Evolutionary conservation across 2,797 vertebrate genomes (phyloP).

Genomic region (Lepidocolaptes lacrymiger): DNA sequence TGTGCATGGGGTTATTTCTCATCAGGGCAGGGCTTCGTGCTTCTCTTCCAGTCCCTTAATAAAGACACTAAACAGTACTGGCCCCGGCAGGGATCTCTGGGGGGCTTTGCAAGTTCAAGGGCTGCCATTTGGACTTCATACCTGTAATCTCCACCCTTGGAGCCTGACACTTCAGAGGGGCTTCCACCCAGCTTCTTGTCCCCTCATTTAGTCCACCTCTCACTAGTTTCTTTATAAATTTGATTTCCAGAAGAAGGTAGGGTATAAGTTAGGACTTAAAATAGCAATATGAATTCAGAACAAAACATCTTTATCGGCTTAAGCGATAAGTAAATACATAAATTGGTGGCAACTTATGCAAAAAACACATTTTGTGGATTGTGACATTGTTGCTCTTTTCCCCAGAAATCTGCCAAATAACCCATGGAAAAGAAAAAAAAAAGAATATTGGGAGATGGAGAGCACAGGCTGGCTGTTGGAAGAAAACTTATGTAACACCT

Average conservation of each 20-base stretch:
- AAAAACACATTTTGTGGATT: background rate
- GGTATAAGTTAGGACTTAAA: background rate
- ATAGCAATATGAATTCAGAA: background rate
- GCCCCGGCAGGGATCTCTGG: background rate
- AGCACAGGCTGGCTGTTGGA: background rate
- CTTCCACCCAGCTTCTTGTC: background rate
- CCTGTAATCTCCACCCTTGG: background rate
- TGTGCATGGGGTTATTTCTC: background rate
- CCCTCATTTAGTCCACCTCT: background rate
- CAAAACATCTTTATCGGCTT: background rate
- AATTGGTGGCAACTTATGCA: background rate
- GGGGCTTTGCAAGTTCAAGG: background rate
- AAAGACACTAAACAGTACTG: background rate
- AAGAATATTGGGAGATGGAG: background rate
- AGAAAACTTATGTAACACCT: background rate
- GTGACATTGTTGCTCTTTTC: background rate
- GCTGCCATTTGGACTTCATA: background rate
- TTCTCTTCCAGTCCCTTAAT: background rate
- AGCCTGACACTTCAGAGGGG: background rate
- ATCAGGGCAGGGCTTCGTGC: background rate
- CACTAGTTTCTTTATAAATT: background rate
- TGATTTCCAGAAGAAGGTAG: background rate
- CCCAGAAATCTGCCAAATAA: background rate
- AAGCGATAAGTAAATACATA: background rate
- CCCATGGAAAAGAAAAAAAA: background rate